Evolutionary conservation across 2,888 invertebrate species (phyloP).

Genomic region (Anthophora plumipes): DNA sequence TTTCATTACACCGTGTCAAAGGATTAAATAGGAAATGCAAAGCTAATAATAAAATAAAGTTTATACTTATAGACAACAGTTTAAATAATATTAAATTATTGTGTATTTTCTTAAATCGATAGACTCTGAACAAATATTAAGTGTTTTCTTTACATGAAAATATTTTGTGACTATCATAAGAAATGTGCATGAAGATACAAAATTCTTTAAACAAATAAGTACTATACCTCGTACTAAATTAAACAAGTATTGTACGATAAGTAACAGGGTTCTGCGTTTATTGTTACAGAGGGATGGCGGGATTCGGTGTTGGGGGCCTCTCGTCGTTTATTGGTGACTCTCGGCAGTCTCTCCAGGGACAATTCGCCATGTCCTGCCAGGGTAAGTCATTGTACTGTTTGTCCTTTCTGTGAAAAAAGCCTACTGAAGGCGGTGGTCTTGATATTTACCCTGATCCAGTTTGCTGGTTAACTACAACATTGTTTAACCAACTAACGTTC

Average conservation of each 20-base stretch:
- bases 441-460: conserved; percentile 3
- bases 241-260: conserved; percentile 40
- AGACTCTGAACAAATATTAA: background rate
- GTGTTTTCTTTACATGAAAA: background rate
- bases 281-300: conserved; percentile 83
- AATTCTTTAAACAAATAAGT: conserved; percentile 19
- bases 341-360: conserved; percentile 84
- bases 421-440: background rate
- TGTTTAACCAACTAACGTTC: background rate
- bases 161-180: background rate
- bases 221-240: conserved; percentile 14
- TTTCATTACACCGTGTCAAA: no score
- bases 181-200: background rate
- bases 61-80: no score
- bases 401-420: conserved; percentile 38
- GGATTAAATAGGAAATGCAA: no score
- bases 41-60: no score
- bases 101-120: no score
- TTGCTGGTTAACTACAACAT: background rate
- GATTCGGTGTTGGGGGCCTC: conserved; percentile 83
- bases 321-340: conserved; percentile 82
- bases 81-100: no score
- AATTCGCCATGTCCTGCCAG: conserved; percentile 78
- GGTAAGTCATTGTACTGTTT: conserved; percentile 75
- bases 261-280: conserved; percentile 63